Evolutionary conservation across 2,797 vertebrate species (phyloP), one percentile per base, ranked within the genome.

Genomic region (Pogonophryne albipinna): DNA sequence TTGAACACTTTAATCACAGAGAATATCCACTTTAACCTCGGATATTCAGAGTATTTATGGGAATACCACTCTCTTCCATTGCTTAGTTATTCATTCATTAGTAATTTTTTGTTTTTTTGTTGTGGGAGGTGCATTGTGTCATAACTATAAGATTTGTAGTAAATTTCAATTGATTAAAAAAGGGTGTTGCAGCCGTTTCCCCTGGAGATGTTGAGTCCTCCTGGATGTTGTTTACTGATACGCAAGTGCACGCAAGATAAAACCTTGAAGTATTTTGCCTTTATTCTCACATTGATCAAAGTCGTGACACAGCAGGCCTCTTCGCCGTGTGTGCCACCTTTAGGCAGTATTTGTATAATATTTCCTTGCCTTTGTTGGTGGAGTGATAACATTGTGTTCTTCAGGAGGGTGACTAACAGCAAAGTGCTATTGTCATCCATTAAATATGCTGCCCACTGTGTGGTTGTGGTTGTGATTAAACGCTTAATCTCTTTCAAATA

Each of bases 311-410:
- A 56, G 23, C 38, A 3, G 13, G 17, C n/a, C 11, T 71, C 16
- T 27, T 45, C 2, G 1, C 27, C 61, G 3, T 66, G 3, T 1
- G 2, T 14, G 38, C 3, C n/a, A 41, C 51, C 41, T 63, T 57
- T 57, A 11, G 27, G 12, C 13, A 31, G 20, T 8, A 1, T 50
- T 60, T 78, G 9, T 46, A 63, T 42, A 50, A 71, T 16, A 51
- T 27, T 68, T 76, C 10, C 13, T n/a, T 49, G 42, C 57, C 9
- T 46, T 19, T 65, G 68, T 46, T 61, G 16, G 20, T 23, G 27
- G 41, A 63, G 68, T 41, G 81, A 67, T 69, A 66, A 16, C 56
- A 68, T 66, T 60, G 38, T 70, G 10, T 75, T 71, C 6, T 15
- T 17, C 23, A 56, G 16, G 15, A 9, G 1, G 4, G 41, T 55